A percentile compares a stretch with the other conserved stretches of the same genome.
phyloP scores from a whole-genome alignment of 2,797 vertebrate species.

The Leucoraja ocellata region DNA sequence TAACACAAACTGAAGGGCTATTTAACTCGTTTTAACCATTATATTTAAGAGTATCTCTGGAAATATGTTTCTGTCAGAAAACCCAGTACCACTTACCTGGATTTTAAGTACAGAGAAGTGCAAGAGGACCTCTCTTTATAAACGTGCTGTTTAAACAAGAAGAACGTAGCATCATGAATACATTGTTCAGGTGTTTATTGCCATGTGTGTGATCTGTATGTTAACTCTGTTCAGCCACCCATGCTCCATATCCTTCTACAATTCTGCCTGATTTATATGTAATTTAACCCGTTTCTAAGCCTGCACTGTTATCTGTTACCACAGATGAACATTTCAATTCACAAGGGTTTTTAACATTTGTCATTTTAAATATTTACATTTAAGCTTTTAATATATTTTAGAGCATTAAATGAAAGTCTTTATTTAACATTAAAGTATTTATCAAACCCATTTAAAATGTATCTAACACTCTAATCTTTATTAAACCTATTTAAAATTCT shows the following conservation, averaged over 20 bases:
- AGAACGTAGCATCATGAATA: neutral
- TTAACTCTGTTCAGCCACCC: neutral
- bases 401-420: too few species aligned
- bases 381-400: too few species aligned
- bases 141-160: neutral
- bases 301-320: too few species aligned
- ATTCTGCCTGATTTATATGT: neutral
- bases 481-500: too few species aligned
- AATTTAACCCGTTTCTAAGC: too few species aligned
- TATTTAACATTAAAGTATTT: too few species aligned
- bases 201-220: neutral
- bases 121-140: neutral
- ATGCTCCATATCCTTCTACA: neutral
- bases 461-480: too few species aligned
- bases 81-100: neutral
- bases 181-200: neutral
- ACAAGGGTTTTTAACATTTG: too few species aligned
- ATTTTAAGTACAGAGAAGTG: neutral
- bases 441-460: too few species aligned
- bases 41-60: neutral
- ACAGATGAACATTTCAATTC: too few species aligned
- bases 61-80: neutral
- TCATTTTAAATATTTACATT: too few species aligned
- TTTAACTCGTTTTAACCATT: neutral
- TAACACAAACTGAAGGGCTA: neutral